Base-by-base conservation (phyloP, 2,888 invertebrate genomes). In the Scaptodrosophila latifasciaeformis region DNA sequence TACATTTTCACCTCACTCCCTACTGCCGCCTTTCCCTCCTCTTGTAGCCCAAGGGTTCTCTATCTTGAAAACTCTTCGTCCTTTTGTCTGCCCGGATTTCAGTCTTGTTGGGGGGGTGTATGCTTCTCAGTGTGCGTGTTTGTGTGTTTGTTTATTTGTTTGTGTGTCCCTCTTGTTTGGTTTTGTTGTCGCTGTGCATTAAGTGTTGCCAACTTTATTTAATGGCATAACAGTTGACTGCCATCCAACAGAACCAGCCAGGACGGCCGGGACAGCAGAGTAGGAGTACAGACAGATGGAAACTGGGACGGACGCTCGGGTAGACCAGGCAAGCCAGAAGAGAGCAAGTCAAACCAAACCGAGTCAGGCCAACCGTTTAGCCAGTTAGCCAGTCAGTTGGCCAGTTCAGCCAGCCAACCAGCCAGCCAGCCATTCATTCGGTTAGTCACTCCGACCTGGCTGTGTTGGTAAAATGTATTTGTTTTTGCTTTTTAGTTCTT, bases 201-300 rank as follows among this genome's bases (percentile, higher is more conserved):
- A 82, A 82, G 82, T 82, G 83, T 82, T 82, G 82, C 82, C 82
- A 82, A 82, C 80, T 82, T 82, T 81, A 82, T 82, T 83, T 81
- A 80, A 82, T 78, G 79, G 76, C 74, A 76, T 81, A 72, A 82
- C 70, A 80, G 82, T 82, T 79, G 81, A 83, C 81, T 82, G 67
- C 68, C 71, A 43, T n/a, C n/a, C n/a, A n/a, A n/a, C n/a, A n/a
- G n/a, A n/a, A n/a, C n/a, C n/a, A n/a, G 24, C 44, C 17, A n/a
- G 21, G 9, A 13, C 15, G n/a, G 9, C 34, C 34, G 13, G 34
- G 34, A 15, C 34, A n/a, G 34, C 9, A 34, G 34, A n/a, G n/a
- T n/a, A n/a, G 34, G 34, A 12, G 34, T 34, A 13, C 34, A n/a
- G n/a, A n/a, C n/a, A n/a, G n/a, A n/a, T n/a, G n/a, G n/a, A n/a